phyloP scores from a whole-genome alignment of 2,888 invertebrate species.

The Drosophila macrospina region DNA sequence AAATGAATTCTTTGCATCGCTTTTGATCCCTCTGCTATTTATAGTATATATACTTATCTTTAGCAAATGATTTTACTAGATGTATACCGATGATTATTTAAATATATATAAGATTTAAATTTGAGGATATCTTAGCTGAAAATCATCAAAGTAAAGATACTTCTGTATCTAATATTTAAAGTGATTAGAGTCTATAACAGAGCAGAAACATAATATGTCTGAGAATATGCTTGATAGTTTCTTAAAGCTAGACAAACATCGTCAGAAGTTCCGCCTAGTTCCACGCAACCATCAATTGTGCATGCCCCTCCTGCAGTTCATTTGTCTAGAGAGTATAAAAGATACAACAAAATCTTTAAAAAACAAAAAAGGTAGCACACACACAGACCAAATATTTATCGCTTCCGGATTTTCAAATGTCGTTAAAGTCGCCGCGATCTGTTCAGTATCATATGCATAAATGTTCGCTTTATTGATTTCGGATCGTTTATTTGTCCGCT shows the following conservation, averaged over 20 bases:
- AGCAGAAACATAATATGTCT: no score
- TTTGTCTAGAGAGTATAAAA: slow-evolving; percentile 1
- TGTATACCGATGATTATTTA: no score
- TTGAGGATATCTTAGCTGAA: no score
- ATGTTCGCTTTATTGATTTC: slow-evolving; percentile 60
- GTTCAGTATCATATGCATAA: slow-evolving; percentile 77
- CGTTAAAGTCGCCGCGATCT: slow-evolving; percentile 56
- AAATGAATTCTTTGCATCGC: no score
- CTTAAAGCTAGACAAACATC: background rate
- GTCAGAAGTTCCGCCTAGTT: background rate
- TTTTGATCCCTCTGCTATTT: no score
- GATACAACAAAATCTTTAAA: slow-evolving; percentile 4
- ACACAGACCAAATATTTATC: slow-evolving; percentile 68
- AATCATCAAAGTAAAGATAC: no score
- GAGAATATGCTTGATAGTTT: no score
- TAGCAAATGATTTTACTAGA: no score
- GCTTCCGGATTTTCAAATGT: slow-evolving; percentile 78
- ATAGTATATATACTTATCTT: no score
- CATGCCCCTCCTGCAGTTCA: background rate
- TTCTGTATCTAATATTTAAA: no score
- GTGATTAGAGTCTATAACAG: no score
- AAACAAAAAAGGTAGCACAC: slow-evolving; percentile 49
- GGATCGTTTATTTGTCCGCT: slow-evolving; percentile 57
- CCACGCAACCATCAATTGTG: background rate
- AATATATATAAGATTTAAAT: no score